Percentiles rank a stretch among this genome's conserved stretches.
These are phyloP conservation scores for Tricholaema leucomelas DNA, from an alignment of 2,113 vertebrate genomes.

Conservation along the genomic window DNA sequence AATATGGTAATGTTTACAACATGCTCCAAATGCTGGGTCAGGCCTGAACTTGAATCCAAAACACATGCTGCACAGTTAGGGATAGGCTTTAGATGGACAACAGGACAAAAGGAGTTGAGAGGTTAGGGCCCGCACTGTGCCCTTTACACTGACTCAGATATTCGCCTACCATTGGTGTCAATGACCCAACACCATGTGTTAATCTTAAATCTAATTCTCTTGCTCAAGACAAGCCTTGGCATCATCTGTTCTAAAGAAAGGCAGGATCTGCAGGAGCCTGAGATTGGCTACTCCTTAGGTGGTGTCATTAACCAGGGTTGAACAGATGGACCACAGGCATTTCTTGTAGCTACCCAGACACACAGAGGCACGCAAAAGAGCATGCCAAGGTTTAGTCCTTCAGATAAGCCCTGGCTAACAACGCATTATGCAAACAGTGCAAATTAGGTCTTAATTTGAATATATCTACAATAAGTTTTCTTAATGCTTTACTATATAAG, in stretches of 20 bases:
- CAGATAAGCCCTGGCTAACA: not conserved
- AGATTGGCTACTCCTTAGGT: not conserved
- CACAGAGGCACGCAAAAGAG: accelerated
- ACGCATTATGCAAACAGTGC: not conserved
- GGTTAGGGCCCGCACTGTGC: not conserved
- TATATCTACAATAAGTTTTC: not conserved
- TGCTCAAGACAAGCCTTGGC: not conserved
- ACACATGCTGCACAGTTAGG: not conserved
- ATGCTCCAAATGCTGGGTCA: not conserved
- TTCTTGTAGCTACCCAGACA: not conserved
- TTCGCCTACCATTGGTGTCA: accelerated
- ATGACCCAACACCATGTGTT: not conserved
- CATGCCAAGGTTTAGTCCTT: not conserved
- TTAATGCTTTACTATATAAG: not conserved
- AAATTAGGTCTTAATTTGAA: not conserved
- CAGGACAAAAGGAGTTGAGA: not conserved
- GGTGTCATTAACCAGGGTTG: accelerated
- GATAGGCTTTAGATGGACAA: not conserved
- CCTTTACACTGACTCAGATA: not conserved
- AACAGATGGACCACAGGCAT: not conserved
- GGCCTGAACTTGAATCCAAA: not conserved
- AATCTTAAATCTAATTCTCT: not conserved
- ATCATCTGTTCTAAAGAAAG: not conserved
- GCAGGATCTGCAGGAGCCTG: not conserved
- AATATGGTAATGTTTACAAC: not conserved